These are phyloP conservation scores for Prionailurus bengalensis DNA, from an alignment of 2,113 vertebrate species.

Conservation along the genomic window DNA sequence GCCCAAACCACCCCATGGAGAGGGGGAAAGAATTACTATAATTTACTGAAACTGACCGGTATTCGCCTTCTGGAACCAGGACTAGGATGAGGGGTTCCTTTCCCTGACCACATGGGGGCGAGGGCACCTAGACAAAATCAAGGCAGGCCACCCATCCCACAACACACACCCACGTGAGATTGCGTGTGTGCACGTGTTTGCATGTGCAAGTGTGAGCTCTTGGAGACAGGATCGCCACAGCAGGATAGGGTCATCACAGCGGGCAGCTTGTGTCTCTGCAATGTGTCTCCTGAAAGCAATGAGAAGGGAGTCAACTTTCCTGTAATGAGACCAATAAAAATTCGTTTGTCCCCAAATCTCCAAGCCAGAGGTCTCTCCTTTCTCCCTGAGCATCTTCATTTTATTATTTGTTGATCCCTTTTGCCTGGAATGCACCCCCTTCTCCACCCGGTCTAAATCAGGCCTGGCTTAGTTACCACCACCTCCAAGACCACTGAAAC, in stretches of 20 bases:
- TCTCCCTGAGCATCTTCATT: background rate
- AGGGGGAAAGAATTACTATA: background rate
- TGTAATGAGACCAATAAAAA: background rate
- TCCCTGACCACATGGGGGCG: background rate
- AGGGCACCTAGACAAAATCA: background rate
- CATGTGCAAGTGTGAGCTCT: background rate
- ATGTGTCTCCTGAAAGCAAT: background rate
- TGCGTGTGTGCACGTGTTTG: background rate
- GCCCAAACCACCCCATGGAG: background rate
- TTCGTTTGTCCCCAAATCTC: background rate
- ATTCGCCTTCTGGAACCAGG: background rate
- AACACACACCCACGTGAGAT: too few relatives aligned
- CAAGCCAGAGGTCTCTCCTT: background rate
- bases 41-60: background rate
- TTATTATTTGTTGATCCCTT: background rate
- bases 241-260: background rate
- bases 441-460: background rate
- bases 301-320: background rate
- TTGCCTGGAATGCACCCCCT: background rate
- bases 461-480: too few relatives aligned
- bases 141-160: too few relatives aligned
- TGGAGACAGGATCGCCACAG: background rate
- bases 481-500: fast-evolving
- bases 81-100: background rate
- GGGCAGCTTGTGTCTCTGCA: background rate